A percentile compares a stretch with the other conserved stretches of the same genome.
phyloP scores from a whole-genome alignment of 2,888 invertebrate genomes.

The Pinctada fucata region DNA sequence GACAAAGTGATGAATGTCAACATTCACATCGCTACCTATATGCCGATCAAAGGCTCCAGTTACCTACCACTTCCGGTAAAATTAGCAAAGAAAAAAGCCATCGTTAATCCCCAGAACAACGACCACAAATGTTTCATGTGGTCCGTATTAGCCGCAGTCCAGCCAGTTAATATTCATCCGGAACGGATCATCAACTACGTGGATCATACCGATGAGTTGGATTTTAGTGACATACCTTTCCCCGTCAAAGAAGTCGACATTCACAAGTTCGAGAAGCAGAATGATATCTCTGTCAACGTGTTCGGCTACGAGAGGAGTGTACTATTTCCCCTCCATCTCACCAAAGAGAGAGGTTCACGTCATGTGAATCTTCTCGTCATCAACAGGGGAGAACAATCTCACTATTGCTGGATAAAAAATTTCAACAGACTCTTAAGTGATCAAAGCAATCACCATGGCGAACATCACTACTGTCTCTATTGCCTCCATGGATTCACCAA shows the following conservation, averaged over 20 bases:
- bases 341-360: slow-evolving; percentile 19
- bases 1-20: slow-evolving; percentile 26
- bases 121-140: slow-evolving; percentile 2
- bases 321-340: slow-evolving; percentile 35
- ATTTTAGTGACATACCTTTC: slow-evolving; percentile 30
- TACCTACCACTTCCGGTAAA: neutral
- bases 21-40: slow-evolving; percentile 29
- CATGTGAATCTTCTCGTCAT: slow-evolving; percentile 23
- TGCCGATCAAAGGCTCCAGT: too few relatives aligned
- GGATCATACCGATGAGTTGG: slow-evolving; percentile 10
- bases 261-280: slow-evolving; percentile 37
- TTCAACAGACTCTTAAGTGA: slow-evolving; percentile 8
- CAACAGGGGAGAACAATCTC: slow-evolving; percentile 1
- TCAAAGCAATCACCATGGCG: neutral
- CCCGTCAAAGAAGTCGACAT: slow-evolving; percentile 27
- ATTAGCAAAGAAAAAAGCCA: neutral
- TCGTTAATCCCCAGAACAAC: neutral
- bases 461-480: slow-evolving; percentile 28
- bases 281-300: slow-evolving; percentile 41
- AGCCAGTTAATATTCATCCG: neutral
- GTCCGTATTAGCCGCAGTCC: neutral
- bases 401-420: slow-evolving; percentile 28
- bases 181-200: neutral
- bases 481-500: slow-evolving; percentile 41
- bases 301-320: slow-evolving; percentile 36